These are phyloP conservation scores for Hedychridium roseum DNA, from an alignment of 2,888 invertebrate species.

Conservation along the genomic window DNA sequence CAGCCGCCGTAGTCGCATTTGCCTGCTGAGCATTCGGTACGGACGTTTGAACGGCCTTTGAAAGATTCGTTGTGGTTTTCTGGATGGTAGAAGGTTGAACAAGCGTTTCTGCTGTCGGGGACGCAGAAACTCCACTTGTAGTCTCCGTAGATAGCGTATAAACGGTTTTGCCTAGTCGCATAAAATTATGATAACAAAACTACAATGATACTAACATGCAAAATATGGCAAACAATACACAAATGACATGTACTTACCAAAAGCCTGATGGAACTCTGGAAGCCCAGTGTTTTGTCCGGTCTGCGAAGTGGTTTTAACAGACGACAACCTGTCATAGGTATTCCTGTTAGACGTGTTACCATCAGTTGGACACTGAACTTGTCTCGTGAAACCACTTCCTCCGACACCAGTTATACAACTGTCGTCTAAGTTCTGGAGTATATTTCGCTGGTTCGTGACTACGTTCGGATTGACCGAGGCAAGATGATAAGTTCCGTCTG, in stretches of 20 bases:
- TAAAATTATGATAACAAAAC: too few relatives aligned
- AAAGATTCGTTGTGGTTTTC: slow-evolving; percentile 52
- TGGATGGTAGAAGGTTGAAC: slow-evolving; percentile 40
- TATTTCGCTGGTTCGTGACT: slow-evolving; percentile 46
- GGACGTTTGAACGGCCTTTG: slow-evolving; percentile 63
- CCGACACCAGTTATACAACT: slow-evolving; percentile 29
- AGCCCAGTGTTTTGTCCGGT: slow-evolving; percentile 62
- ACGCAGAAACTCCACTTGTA: slow-evolving; percentile 30
- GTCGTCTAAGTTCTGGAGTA: slow-evolving; percentile 55
- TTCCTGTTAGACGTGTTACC: slow-evolving; percentile 30
- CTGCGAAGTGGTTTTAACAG: slow-evolving; percentile 38
- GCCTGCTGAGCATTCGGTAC: slow-evolving; percentile 46
- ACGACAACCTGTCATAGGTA: slow-evolving; percentile 45
- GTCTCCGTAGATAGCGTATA: slow-evolving; percentile 57
- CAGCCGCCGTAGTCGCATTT: slow-evolving; percentile 31
- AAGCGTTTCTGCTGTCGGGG: slow-evolving; percentile 24
- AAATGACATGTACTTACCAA: too few relatives aligned
- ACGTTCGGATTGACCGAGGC: slow-evolving; percentile 50
- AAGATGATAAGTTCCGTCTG: slow-evolving; percentile 58
- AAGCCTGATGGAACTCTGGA: slow-evolving; percentile 82
- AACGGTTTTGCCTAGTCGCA: too few relatives aligned
- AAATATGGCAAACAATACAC: too few relatives aligned
- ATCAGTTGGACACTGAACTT: slow-evolving; percentile 42
- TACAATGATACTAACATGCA: too few relatives aligned
- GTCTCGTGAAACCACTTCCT: slow-evolving; percentile 47